These are phyloP conservation scores for Drosophila punjabiensis DNA, from an alignment of 1,140 invertebrate species.

Conservation along the genomic window DNA sequence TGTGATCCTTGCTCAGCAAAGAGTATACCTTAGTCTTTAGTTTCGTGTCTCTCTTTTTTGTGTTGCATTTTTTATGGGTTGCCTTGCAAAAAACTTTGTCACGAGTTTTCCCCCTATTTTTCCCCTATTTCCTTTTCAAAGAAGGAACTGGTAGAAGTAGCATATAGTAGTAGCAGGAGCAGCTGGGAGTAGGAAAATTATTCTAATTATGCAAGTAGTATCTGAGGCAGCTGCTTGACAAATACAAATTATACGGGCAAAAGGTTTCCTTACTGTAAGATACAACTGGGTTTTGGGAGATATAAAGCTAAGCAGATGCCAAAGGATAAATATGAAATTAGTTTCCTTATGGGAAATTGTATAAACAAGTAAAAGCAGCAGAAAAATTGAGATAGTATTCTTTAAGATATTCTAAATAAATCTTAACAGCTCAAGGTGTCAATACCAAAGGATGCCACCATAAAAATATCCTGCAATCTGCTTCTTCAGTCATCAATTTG, in stretches of 20 bases:
- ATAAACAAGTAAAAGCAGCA: neutral
- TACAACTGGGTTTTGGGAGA: neutral
- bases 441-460: neutral
- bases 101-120: constrained; percentile 29
- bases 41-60: constrained; percentile 4
- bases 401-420: neutral
- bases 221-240: constrained; percentile 46
- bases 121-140: constrained; percentile 11
- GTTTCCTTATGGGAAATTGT: neutral
- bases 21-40: constrained; percentile 24
- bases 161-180: constrained; percentile 10
- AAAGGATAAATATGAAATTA: constrained; percentile 12
- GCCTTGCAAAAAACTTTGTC: constrained; percentile 48
- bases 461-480: neutral
- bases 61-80: constrained; percentile 49
- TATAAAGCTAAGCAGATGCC: constrained; percentile 6
- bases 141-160: constrained; percentile 5
- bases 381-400: neutral
- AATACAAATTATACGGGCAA: constrained; percentile 51
- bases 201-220: constrained; percentile 55
- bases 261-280: constrained; percentile 21
- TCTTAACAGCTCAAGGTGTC: neutral
- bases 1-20: neutral
- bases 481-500: constrained; percentile 23
- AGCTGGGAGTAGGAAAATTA: constrained; percentile 39